phyloP scores from a whole-genome alignment of 2,113 vertebrate genomes.

The Daphoenositta chrysoptera region DNA sequence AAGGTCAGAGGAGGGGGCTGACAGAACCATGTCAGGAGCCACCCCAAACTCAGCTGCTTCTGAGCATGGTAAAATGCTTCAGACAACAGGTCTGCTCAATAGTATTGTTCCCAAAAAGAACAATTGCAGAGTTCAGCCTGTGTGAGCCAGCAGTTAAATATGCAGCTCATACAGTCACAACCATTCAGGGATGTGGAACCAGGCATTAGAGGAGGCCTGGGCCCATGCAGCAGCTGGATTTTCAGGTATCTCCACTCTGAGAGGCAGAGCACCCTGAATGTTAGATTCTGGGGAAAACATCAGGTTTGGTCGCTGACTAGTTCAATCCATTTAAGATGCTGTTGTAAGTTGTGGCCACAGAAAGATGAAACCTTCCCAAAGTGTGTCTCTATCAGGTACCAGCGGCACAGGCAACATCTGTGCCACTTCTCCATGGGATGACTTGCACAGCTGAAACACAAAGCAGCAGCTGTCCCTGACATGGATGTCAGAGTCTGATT shows the following conservation, averaged over 20 bases:
- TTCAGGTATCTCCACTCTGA: neutral
- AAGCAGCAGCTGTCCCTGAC: neutral
- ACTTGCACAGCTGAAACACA: neutral
- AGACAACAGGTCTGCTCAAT: accelerated
- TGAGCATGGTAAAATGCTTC: neutral
- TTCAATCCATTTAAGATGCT: neutral
- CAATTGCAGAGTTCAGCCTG: accelerated
- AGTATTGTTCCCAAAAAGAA: neutral
- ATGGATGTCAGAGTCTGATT: neutral
- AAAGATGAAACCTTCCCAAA: neutral
- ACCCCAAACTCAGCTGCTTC: neutral
- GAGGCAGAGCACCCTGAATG: neutral
- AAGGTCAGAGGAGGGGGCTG: neutral
- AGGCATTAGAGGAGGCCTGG: neutral
- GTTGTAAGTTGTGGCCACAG: neutral
- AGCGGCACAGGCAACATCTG: neutral
- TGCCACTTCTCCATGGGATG: neutral
- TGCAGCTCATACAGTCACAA: neutral
- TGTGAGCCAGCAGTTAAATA: accelerated
- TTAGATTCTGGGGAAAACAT: neutral
- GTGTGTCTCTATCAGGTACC: neutral
- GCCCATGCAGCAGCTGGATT: neutral
- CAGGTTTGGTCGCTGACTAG: neutral
- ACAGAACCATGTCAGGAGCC: neutral
- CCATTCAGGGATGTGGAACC: accelerated